These are phyloP conservation scores for Cinclus cinclus DNA, from an alignment of 2,113 vertebrate species.

Conservation along the genomic window DNA sequence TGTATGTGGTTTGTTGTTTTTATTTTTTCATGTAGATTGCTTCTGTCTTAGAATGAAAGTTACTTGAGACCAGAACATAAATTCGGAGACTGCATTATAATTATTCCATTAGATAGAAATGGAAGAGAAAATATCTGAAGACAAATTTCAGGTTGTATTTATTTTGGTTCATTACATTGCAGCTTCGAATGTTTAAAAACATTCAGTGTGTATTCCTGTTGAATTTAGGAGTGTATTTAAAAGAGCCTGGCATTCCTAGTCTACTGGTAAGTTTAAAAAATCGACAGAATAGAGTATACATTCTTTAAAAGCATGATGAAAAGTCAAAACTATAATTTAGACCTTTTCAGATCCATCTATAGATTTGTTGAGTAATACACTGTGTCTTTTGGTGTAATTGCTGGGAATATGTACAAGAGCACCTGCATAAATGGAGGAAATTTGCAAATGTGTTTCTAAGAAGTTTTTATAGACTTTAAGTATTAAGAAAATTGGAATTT, in stretches of 20 bases:
- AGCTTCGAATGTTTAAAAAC: not conserved
- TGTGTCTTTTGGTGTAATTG: not conserved
- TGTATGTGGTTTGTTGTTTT: not conserved
- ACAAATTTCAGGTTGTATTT: not conserved
- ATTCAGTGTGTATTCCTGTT: not conserved
- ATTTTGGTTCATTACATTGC: not conserved
- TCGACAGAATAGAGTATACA: not conserved
- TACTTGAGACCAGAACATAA: not conserved
- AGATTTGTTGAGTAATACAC: not conserved
- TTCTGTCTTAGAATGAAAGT: not conserved
- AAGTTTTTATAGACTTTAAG: not conserved
- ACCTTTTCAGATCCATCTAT: not conserved
- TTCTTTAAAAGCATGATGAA: not conserved
- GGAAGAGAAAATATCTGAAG: not conserved
- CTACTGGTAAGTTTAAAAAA: not conserved
- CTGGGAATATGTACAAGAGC: not conserved
- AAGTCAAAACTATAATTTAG: not conserved
- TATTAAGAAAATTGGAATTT: not conserved
- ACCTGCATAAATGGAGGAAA: not conserved
- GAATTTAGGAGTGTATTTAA: not conserved
- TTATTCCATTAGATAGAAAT: not conserved
- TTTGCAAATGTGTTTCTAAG: not conserved
- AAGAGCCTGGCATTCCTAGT: not conserved
- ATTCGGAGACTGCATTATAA: not conserved
- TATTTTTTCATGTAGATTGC: not conserved